Percentiles rank a stretch among this genome's conserved stretches.
Evolutionary conservation across 2,797 vertebrate species (phyloP).

Genomic region (Chrysolophus pictus): DNA sequence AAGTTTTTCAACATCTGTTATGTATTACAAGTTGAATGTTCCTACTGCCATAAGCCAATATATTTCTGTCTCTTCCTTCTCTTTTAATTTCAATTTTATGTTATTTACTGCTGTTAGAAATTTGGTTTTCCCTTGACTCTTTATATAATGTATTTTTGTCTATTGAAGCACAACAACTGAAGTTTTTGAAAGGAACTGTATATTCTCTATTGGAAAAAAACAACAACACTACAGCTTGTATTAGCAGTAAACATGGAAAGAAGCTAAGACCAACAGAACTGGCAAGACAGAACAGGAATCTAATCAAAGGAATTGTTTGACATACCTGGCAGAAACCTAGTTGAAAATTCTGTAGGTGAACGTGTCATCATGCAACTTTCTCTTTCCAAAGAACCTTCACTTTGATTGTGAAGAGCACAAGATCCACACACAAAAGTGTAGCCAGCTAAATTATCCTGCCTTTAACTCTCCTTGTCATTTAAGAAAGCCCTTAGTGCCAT

Average conservation of each 20-base stretch:
- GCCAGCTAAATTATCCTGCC: background rate
- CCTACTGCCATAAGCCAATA: background rate
- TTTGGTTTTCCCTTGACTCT: background rate
- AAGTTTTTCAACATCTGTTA: background rate
- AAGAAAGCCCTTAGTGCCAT: background rate
- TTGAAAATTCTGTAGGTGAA: background rate
- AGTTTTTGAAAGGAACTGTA: background rate
- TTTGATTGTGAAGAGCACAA: background rate
- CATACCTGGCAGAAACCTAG: background rate
- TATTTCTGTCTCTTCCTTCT: background rate
- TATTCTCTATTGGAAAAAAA: background rate
- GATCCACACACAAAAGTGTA: background rate
- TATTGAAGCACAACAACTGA: background rate
- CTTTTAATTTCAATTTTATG: background rate
- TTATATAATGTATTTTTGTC: background rate
- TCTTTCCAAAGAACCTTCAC: background rate
- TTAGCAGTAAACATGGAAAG: background rate
- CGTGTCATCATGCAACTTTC: background rate
- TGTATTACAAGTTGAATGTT: background rate
- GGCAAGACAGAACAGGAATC: background rate
- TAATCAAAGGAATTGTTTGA: background rate
- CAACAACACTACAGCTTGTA: background rate
- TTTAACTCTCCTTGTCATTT: background rate
- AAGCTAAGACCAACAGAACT: background rate
- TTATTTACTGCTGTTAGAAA: background rate